Conservation (phyloP, 2,113 vertebrate genomes). For the Emydocephalus ijimae region DNA sequence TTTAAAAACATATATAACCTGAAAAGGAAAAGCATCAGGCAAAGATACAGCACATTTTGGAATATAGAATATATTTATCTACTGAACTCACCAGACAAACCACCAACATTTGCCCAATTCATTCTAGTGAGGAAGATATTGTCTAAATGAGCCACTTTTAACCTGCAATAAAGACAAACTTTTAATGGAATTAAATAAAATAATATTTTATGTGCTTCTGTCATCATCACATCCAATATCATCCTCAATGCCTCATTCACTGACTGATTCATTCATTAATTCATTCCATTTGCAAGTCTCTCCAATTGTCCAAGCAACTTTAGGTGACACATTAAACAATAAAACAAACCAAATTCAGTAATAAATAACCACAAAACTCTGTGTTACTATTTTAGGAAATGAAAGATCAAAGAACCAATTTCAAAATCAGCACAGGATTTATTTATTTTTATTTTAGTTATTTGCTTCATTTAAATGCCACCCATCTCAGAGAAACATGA, state of each 20-base stretch:
- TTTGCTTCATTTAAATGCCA: background rate
- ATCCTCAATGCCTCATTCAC: background rate
- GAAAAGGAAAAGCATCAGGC: background rate
- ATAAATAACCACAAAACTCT: background rate
- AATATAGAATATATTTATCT: background rate
- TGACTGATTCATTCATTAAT: background rate
- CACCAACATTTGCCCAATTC: slow-evolving; percentile 85
- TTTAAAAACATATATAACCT: background rate
- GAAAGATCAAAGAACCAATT: background rate
- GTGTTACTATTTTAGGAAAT: background rate
- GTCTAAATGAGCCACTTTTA: slow-evolving; percentile 79
- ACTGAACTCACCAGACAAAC: slow-evolving; percentile 77
- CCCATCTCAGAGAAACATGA: background rate
- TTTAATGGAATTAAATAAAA: background rate
- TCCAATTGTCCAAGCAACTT: background rate
- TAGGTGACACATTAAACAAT: background rate
- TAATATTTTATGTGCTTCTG: background rate
- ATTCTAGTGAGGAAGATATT: slow-evolving; percentile 86
- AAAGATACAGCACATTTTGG: background rate
- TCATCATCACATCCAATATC: background rate
- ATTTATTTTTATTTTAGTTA: background rate
- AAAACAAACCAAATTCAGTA: background rate
- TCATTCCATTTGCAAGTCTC: background rate
- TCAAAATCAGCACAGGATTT: background rate
- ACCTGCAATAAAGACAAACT: slow-evolving; percentile 57